A percentile compares a stretch with the other conserved stretches of the same genome.
phyloP scores from a whole-genome alignment of 2,888 invertebrate species.

The Argyra leucocephala region DNA sequence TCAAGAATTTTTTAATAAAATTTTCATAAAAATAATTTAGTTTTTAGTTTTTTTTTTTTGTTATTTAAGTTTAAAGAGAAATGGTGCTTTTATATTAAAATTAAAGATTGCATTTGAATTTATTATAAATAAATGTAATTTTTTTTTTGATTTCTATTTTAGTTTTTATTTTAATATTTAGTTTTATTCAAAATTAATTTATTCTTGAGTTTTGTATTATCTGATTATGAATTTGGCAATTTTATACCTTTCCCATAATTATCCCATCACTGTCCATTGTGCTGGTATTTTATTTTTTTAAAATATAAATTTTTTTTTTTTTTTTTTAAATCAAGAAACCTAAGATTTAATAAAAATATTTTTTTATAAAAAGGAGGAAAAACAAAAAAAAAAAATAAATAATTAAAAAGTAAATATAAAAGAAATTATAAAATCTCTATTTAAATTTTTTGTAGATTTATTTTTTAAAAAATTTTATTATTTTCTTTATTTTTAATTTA shows the following conservation, averaged over 20 bases:
- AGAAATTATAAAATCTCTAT: no score
- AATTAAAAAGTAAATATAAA: no score
- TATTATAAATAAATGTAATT: no score
- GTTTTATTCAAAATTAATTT: not conserved
- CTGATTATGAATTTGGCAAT: slow-evolving; percentile 15
- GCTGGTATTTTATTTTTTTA: slow-evolving; percentile 20
- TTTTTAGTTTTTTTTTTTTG: slow-evolving; percentile 12
- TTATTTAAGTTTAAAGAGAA: slow-evolving; percentile 9
- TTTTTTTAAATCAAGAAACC: slow-evolving; percentile 32
- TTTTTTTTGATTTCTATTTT: no score
- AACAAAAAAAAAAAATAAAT: not conserved
- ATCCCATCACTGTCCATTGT: slow-evolving; percentile 27
- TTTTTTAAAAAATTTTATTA: no score
- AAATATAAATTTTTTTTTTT: not conserved
- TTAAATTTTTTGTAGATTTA: no score
- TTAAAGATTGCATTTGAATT: not conserved
- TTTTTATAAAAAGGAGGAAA: not conserved
- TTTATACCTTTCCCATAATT: slow-evolving; percentile 25
- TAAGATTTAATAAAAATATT: slow-evolving; percentile 14
- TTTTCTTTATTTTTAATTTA: no score
- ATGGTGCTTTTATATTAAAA: not conserved
- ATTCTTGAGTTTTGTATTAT: not conserved
- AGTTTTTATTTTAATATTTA: not conserved
- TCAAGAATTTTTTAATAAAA: no score
- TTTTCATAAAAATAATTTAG: slow-evolving; percentile 16